Conservation (phyloP, 2,797 vertebrate genomes). For the Xerus rutilus region DNA sequence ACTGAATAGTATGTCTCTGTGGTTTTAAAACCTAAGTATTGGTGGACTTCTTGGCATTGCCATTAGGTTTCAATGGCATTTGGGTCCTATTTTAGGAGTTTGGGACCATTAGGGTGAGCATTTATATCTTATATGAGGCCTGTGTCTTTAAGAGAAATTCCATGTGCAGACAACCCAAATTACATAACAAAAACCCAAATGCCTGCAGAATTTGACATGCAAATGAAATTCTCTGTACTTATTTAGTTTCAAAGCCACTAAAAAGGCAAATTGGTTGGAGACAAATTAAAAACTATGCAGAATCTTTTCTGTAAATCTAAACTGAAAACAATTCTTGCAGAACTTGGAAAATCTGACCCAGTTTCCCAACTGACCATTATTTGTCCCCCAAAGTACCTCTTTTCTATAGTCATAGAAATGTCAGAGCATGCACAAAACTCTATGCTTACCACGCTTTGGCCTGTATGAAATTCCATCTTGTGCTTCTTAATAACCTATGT, state of each 20-base stretch:
- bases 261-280: slow-evolving; percentile 40
- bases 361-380: neutral
- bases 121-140: slow-evolving; percentile 30
- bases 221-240: slow-evolving; percentile 50
- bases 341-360: neutral
- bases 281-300: slow-evolving; percentile 37
- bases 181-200: slow-evolving; percentile 30
- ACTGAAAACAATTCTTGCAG: slow-evolving; percentile 8
- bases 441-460: neutral
- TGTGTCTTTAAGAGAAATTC: slow-evolving; percentile 46
- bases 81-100: slow-evolving; percentile 54
- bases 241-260: slow-evolving; percentile 46
- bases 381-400: slow-evolving; percentile 49
- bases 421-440: slow-evolving; percentile 23
- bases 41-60: neutral
- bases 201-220: slow-evolving; percentile 36
- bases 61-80: slow-evolving; percentile 45
- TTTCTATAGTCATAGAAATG: slow-evolving; percentile 60
- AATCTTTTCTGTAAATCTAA: slow-evolving; percentile 54
- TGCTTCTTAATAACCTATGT: neutral
- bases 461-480: neutral
- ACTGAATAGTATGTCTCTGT: neutral
- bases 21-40: slow-evolving; percentile 30
- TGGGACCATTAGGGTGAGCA: neutral
- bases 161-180: neutral